Evolutionary conservation across 2,113 vertebrate species (phyloP).

Genomic region (Brachyhypopomus occidentalis): DNA sequence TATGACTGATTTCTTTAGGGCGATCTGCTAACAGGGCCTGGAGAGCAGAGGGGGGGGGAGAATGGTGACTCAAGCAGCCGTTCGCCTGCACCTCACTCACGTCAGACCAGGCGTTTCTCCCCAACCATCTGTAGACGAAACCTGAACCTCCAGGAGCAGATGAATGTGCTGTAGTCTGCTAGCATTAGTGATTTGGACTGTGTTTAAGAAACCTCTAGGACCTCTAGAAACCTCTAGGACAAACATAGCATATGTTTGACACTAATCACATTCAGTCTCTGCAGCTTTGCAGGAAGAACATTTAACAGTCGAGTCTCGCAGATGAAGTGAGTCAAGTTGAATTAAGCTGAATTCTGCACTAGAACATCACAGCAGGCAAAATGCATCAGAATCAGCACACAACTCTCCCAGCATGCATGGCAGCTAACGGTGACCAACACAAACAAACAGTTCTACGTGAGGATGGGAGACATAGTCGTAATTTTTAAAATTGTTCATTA

Average conservation of each 20-base stretch:
- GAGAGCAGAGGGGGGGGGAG: too few species aligned
- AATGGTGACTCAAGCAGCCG: too few species aligned
- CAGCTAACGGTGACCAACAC: background rate
- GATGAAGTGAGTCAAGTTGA: background rate
- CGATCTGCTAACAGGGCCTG: too few species aligned
- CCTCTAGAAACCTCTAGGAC: background rate
- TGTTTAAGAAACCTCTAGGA: conserved; percentile 17
- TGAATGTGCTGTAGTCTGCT: background rate
- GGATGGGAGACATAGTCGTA: background rate
- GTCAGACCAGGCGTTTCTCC: conserved; percentile 56
- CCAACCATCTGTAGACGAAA: conserved; percentile 56
- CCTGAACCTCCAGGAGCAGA: conserved; percentile 36
- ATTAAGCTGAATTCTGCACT: background rate
- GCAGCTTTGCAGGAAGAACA: background rate
- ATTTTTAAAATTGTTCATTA: conserved; percentile 15
- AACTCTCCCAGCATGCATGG: background rate
- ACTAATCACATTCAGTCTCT: background rate
- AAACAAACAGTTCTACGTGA: too few species aligned
- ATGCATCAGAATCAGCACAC: background rate
- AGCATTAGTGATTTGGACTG: conserved; percentile 24
- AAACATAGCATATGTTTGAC: background rate
- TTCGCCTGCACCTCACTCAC: conserved; percentile 54
- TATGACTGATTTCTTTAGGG: conserved; percentile 38
- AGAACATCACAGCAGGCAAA: background rate
- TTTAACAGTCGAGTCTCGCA: background rate